These are phyloP conservation scores for Ridgeia piscesae DNA, from an alignment of 1,140 invertebrate species.

Conservation along the genomic window DNA sequence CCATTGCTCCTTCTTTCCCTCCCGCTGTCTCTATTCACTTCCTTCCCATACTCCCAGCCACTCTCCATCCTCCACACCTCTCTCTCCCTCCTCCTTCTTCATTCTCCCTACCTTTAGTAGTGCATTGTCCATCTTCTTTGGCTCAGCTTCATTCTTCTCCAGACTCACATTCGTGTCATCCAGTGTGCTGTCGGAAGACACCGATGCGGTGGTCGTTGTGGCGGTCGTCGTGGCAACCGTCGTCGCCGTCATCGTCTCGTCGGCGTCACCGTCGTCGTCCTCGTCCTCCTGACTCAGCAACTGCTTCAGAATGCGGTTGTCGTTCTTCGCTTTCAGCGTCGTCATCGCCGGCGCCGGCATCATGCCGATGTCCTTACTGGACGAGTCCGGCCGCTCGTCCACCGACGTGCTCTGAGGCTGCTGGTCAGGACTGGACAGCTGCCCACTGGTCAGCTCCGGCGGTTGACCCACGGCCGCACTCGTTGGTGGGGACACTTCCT, in stretches of 20 bases:
- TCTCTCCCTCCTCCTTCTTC: neutral
- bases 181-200: constrained; percentile 24
- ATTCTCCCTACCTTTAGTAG: constrained; percentile 68
- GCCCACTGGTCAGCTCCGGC: neutral
- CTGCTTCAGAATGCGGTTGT: constrained; percentile 72
- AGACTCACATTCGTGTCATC: constrained; percentile 34
- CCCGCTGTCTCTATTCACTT: neutral
- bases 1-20: neutral
- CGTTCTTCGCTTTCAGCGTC: constrained; percentile 33
- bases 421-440: neutral
- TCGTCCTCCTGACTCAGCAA: constrained; percentile 82
- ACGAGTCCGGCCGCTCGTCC: constrained; percentile 53
- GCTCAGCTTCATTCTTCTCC: constrained; percentile 54
- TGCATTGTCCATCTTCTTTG: constrained; percentile 67
- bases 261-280: constrained; percentile 60
- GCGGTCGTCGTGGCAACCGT: neutral
- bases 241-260: constrained; percentile 31
- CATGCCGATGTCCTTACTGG: constrained; percentile 39
- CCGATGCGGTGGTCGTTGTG: neutral
- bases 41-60: too few relatives aligned
- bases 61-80: neutral
- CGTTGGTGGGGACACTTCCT: neutral
- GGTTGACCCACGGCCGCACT: neutral
- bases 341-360: constrained; percentile 23
- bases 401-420: constrained; percentile 55